phyloP scores from a whole-genome alignment of 2,888 invertebrate genomes.

The Tethea ocularis region DNA sequence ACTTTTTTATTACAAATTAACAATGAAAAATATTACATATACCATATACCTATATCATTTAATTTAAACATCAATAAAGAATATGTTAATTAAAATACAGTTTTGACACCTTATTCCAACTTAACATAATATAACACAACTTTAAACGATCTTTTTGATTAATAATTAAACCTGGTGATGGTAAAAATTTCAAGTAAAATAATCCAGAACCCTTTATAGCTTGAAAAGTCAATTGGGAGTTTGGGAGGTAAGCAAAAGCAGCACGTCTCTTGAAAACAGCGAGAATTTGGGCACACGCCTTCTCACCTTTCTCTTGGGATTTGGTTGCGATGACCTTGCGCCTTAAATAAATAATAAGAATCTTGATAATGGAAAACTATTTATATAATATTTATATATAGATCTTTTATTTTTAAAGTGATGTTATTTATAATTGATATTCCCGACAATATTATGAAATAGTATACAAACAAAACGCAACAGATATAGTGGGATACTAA shows the following conservation, averaged over 20 bases:
- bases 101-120: no score
- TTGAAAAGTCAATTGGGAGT: conserved; percentile 40
- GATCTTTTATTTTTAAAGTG: no score
- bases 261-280: conserved; percentile 63
- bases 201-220: conserved; percentile 27
- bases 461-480: conserved; percentile 38
- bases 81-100: no score
- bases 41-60: no score
- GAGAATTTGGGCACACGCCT: conserved; percentile 59
- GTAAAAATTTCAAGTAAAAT: conserved; percentile 9
- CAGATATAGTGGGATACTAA: conserved; percentile 56
- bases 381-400: no score
- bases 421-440: no score
- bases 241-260: conserved; percentile 57
- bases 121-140: no score
- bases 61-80: no score
- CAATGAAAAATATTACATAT: no score
- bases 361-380: conserved; percentile 12
- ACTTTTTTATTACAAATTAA: no score
- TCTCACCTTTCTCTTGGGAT: conserved; percentile 53
- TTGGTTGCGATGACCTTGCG: conserved; percentile 6
- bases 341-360: neutral
- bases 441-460: no score
- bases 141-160: no score
- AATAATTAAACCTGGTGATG: neutral